phyloP scores from a whole-genome alignment of 2,888 invertebrate species.

The Tachystola acroxantha region DNA sequence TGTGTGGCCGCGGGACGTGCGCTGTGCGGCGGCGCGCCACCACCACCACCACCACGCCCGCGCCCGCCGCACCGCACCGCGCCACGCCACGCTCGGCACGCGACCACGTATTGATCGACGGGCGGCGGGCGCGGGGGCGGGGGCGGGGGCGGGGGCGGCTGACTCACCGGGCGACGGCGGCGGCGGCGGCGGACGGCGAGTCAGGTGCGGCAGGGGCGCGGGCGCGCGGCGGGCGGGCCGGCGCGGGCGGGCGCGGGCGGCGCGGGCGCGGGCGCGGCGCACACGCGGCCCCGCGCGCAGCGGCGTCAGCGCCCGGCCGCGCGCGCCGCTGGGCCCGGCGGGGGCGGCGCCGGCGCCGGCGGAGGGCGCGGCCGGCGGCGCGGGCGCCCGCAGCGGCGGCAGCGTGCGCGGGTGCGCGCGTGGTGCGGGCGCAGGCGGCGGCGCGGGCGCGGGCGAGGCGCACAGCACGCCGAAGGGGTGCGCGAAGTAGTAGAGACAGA shows the following conservation, averaged over 20 bases:
- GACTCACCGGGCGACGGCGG: too few species aligned
- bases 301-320: constrained; percentile 18
- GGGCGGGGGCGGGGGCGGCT: too few species aligned
- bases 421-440: constrained; percentile 31
- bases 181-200: background rate
- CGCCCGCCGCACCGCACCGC: too few species aligned
- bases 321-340: constrained; percentile 28
- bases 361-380: constrained; percentile 18
- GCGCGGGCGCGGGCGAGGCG: constrained; percentile 33
- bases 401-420: constrained; percentile 37
- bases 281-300: too few species aligned
- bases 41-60: too few species aligned
- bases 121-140: too few species aligned
- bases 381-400: constrained; percentile 16
- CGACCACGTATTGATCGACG: too few species aligned
- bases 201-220: too few species aligned
- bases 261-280: too few species aligned
- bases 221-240: background rate
- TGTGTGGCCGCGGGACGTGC: too few species aligned
- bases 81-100: background rate
- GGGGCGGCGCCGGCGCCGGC: constrained; percentile 12
- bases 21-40: too few species aligned
- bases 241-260: too few species aligned
- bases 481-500: constrained; percentile 77
- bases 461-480: constrained; percentile 73